These are phyloP conservation scores for Pristionchus exspectatus DNA, from an alignment of 2,888 invertebrate species.

Conservation along the genomic window DNA sequence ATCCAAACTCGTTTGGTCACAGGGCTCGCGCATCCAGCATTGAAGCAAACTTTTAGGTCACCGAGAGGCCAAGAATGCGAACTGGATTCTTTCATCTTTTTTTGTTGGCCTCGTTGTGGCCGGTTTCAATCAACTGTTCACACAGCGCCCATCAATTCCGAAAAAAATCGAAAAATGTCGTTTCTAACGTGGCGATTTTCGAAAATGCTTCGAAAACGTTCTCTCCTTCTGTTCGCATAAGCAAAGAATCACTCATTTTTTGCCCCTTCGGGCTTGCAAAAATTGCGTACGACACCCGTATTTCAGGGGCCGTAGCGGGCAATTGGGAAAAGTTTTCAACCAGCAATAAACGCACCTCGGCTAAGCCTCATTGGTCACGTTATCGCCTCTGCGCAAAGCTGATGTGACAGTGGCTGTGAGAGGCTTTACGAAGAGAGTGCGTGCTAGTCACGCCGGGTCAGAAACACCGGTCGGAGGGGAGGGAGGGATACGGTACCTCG, in stretches of 20 bases:
- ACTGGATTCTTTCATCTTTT: too few relatives aligned
- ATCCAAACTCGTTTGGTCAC: not conserved
- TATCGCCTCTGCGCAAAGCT: conserved; percentile 78
- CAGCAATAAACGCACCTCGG: conserved; percentile 79
- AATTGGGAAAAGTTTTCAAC: conserved; percentile 78
- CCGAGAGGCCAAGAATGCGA: too few relatives aligned
- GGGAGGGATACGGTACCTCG: not conserved
- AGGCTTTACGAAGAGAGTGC: not conserved
- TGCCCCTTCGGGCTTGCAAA: conserved; percentile 66
- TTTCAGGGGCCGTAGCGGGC: conserved; percentile 75
- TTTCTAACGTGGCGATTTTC: too few relatives aligned
- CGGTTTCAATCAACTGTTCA: too few relatives aligned
- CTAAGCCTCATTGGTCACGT: conserved; percentile 78
- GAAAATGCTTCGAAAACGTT: not conserved
- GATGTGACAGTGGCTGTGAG: not conserved
- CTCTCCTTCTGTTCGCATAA: not conserved
- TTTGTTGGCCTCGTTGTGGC: too few relatives aligned
- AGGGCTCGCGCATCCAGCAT: too few relatives aligned
- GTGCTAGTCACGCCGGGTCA: not conserved
- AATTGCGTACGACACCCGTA: conserved; percentile 72
- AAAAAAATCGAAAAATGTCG: too few relatives aligned
- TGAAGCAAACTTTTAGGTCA: too few relatives aligned
- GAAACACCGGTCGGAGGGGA: conserved; percentile 16
- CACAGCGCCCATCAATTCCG: too few relatives aligned
- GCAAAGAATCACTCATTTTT: not conserved